Percentiles rank a stretch among this genome's conserved stretches.
Conservation (phyloP, 1,140 invertebrate species). For the Popillia japonica region DNA sequence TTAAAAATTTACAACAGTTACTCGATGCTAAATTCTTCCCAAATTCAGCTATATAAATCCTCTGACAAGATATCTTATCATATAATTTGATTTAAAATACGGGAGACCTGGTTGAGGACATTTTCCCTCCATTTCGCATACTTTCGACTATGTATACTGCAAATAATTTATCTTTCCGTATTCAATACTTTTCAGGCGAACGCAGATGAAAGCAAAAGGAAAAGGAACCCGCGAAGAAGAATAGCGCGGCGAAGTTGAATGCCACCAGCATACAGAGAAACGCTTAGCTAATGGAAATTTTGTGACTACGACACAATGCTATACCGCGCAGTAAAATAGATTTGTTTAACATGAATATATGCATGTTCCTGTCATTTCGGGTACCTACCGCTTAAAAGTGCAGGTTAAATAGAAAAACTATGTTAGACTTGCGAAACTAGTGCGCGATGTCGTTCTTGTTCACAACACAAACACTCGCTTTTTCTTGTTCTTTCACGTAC, state of each 20-base stretch:
- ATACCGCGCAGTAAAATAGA: neutral
- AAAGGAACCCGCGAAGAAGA: neutral
- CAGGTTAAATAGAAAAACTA: slow-evolving; percentile 37
- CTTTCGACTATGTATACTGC: neutral
- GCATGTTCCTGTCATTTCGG: slow-evolving; percentile 30
- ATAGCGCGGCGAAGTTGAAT: neutral
- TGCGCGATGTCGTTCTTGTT: neutral
- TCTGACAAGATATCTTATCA: no score
- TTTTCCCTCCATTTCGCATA: neutral
- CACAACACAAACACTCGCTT: neutral
- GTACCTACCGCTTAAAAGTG: slow-evolving; percentile 8
- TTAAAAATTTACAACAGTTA: no score
- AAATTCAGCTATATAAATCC: no score
- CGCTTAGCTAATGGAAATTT: slow-evolving; percentile 4
- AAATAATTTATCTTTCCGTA: slow-evolving; percentile 13
- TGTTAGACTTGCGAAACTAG: neutral
- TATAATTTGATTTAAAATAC: no score
- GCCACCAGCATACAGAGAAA: neutral
- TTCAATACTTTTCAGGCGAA: neutral
- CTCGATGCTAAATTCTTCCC: no score
- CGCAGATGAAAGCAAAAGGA: neutral
- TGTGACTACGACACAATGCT: neutral
- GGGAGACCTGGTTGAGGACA: no score
- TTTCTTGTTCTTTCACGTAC: neutral
- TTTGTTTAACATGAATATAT: slow-evolving; percentile 35